Base-by-base conservation (phyloP, 35 echinoderm and acorn worm species). In the Lytechinus variegatus region DNA sequence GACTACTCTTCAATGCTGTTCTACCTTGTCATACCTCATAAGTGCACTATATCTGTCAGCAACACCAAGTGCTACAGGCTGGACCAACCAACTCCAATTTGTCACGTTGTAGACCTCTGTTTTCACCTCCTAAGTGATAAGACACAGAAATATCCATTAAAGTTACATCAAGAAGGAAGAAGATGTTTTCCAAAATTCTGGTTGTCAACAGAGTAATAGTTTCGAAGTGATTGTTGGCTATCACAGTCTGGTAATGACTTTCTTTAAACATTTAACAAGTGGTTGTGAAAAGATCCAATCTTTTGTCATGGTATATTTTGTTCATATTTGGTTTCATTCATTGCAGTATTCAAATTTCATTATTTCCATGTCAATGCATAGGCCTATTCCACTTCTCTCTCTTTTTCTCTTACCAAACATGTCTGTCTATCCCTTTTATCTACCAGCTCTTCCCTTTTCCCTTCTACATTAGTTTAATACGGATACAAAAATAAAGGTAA, bases 111-210 rank as follows among this genome's bases (percentile, higher is more conserved):
- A 24, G 66, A 79, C 66, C 66, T 79, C 66, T 79, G 66, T 79
- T 79, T 79, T 79, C 66, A 79, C 66, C 66, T 79, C 21, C 66
- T 79, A 79, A 79, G 66, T 79, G 66, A 79, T 79, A 79, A 79
- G 66, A 79, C 66, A 79, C 66, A 79, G 66, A 79, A 79, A 79
- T 24, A 24, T 19, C 66, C 66, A 79, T 79, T 79, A 79, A 79
- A 79, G 66, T 79, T 79, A 79, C 66, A 79, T 79, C 66, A 79
- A 79, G 21, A n/a, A 79, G n/a, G 66, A 5, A 27, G 66, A 79
- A 79, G 66, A 79, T 79, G 66, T 79, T 79, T n/a, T 79, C 66
- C 66, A 21, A 44, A 79, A 24, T 79, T 16, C 16, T 79, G 66
- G 66, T 79, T 79, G 66, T 79, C 66, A 79, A 79, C 19, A 79